Percentiles rank a stretch among this genome's conserved stretches.
phyloP scores from a whole-genome alignment of 2,113 vertebrate genomes.

The Halichoerus grypus region DNA sequence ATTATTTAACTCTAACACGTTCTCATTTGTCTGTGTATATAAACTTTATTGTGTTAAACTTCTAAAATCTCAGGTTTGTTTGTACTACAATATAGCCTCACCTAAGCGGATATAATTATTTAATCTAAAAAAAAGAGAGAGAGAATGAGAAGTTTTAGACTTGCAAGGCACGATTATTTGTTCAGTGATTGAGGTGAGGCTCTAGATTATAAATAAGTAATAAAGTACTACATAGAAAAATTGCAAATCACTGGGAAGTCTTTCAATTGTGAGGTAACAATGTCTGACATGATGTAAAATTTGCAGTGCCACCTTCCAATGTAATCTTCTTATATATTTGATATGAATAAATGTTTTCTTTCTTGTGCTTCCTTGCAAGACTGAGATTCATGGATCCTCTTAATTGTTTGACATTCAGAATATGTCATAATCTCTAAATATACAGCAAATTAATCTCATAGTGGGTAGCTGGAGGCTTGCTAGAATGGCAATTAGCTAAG shows the following conservation, averaged over 20 bases:
- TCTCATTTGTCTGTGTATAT: conserved; percentile 4
- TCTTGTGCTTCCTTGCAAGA: background rate
- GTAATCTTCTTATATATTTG: background rate
- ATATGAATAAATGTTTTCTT: conserved; percentile 51
- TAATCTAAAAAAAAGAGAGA: background rate
- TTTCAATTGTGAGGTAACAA: background rate
- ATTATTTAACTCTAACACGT: background rate
- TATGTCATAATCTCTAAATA: background rate
- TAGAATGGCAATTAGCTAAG: background rate
- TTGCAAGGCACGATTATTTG: background rate
- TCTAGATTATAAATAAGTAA: background rate
- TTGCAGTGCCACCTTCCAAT: background rate
- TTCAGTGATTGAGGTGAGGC: background rate
- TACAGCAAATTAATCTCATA: background rate
- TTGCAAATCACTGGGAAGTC: conserved; percentile 21
- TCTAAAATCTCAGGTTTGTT: background rate
- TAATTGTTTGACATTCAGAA: background rate
- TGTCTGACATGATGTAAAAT: background rate
- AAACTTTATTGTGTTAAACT: background rate
- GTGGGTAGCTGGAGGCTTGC: background rate
- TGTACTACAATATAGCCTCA: background rate
- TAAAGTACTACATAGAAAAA: background rate
- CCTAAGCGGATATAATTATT: background rate
- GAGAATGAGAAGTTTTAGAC: conserved; percentile 30
- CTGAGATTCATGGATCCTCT: conserved; percentile 29